Percentiles rank a stretch among this genome's conserved stretches.
These are phyloP conservation scores for Bucco capensis DNA, from an alignment of 2,113 vertebrate species.

Conservation along the genomic window DNA sequence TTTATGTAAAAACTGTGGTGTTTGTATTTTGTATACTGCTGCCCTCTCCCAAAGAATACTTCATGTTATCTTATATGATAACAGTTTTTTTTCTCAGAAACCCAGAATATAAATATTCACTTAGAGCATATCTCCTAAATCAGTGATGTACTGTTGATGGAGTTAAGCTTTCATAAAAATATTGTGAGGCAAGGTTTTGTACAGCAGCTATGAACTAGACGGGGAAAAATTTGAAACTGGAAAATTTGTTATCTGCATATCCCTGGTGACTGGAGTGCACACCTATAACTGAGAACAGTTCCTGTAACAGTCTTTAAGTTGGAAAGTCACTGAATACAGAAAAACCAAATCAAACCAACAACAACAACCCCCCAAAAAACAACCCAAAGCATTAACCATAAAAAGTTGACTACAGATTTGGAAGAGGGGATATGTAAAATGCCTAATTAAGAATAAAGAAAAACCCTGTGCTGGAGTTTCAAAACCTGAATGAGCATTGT, in stretches of 20 bases:
- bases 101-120: constrained; percentile 8
- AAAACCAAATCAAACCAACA: too few relatives aligned
- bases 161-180: neutral
- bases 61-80: neutral
- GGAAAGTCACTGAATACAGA: neutral
- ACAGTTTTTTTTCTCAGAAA: neutral
- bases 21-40: neutral
- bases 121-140: neutral
- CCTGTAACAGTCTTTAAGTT: constrained; percentile 4
- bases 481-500: neutral
- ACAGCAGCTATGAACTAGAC: neutral
- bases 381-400: neutral
- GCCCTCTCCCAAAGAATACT: neutral
- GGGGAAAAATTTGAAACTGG: neutral
- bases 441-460: neutral
- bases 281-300: neutral
- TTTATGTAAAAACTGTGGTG: neutral
- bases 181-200: neutral
- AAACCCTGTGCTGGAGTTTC: neutral
- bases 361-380: neutral
- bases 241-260: neutral
- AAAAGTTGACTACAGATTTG: neutral
- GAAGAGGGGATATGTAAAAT: neutral
- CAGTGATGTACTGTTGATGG: neutral
- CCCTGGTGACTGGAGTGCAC: neutral